Evolutionary conservation across 2,113 vertebrate species (phyloP).

Genomic region (Istiophorus platypterus): DNA sequence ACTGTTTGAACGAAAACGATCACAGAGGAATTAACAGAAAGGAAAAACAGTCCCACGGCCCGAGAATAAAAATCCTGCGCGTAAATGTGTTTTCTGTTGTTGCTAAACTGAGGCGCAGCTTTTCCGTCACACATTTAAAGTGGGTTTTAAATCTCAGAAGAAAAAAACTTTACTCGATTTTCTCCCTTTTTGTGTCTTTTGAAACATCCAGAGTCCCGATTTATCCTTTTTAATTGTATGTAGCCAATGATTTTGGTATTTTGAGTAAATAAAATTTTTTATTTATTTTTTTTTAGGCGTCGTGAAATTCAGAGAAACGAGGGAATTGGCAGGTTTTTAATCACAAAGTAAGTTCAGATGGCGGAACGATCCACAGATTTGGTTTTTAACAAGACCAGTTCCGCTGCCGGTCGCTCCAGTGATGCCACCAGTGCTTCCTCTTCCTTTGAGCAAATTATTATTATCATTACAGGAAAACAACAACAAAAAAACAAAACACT

Average conservation of each 20-base stretch:
- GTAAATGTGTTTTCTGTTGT: not conserved
- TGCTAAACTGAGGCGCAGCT: not conserved
- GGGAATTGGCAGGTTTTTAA: rapidly evolving
- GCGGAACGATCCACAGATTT: not conserved
- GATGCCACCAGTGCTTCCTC: not conserved
- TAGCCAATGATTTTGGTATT: not conserved
- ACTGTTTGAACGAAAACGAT: not conserved
- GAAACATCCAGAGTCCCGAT: not conserved
- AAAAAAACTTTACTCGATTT: not conserved
- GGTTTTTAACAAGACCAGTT: not conserved
- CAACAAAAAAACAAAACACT: no score
- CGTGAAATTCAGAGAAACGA: no score
- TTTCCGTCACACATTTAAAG: slow-evolving; percentile 11
- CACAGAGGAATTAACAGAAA: not conserved
- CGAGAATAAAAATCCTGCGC: not conserved
- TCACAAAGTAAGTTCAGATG: not conserved
- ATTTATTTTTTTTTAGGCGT: not conserved
- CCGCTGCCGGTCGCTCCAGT: not conserved
- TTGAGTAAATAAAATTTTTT: no score
- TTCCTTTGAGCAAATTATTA: not conserved
- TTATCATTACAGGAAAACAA: no score
- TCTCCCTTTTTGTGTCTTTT: not conserved
- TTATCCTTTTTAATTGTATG: not conserved
- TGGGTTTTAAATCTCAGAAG: not conserved
- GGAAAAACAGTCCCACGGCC: not conserved